phyloP scores from a whole-genome alignment of 2,888 invertebrate genomes.

The Perithous albicinctus region DNA sequence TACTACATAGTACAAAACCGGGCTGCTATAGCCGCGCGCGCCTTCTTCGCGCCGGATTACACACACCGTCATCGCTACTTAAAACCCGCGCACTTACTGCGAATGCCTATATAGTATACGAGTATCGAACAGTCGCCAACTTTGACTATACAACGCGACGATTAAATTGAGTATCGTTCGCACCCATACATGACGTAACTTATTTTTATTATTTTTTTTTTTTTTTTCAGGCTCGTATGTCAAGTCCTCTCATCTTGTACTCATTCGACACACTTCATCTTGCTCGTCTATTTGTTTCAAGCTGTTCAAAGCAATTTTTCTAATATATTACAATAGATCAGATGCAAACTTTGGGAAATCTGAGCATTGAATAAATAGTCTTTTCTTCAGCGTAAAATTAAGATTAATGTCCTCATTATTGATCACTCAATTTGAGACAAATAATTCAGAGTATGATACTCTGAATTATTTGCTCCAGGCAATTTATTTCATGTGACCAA shows the following conservation, averaged over 20 bases:
- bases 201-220: too few relatives aligned
- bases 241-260: background rate
- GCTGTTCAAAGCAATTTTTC: too few relatives aligned
- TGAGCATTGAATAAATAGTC: background rate
- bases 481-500: background rate
- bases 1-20: too few relatives aligned
- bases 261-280: too few relatives aligned
- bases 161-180: slow-evolving; percentile 4
- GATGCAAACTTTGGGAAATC: background rate
- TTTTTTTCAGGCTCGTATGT: background rate
- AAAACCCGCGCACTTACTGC: background rate
- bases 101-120: background rate
- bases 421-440: too few relatives aligned
- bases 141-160: background rate
- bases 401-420: background rate
- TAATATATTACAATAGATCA: too few relatives aligned
- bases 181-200: background rate
- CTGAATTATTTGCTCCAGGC: background rate
- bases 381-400: background rate
- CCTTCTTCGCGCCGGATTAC: background rate
- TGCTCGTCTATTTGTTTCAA: too few relatives aligned
- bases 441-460: background rate
- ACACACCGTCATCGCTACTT: background rate
- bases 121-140: slow-evolving; percentile 20
- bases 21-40: slow-evolving; percentile 33